Conservation (phyloP, 2,888 invertebrate genomes). For the Alloscopus bannaensis region DNA sequence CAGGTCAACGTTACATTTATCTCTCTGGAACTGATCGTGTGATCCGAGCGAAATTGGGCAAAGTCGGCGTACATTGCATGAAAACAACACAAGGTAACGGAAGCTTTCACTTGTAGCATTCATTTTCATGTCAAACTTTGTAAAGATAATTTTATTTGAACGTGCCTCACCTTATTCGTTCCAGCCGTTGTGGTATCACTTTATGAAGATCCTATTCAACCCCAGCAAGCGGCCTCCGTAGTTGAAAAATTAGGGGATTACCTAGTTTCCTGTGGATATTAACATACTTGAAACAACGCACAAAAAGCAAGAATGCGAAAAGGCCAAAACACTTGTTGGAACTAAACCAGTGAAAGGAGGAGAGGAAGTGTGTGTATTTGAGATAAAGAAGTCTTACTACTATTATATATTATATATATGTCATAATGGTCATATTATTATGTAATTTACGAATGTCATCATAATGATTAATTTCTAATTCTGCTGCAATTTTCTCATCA, state of each 20-base stretch:
- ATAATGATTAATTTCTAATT: constrained; percentile 64
- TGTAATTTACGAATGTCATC: constrained; percentile 62
- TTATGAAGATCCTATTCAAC: constrained; percentile 97
- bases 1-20: constrained; percentile 95
- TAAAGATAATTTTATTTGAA: too few relatives aligned
- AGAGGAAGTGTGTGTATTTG: constrained; percentile 51
- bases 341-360: constrained; percentile 59
- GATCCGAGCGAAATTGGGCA: constrained; percentile 94
- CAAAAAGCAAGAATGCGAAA: constrained; percentile 60
- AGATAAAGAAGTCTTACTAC: constrained; percentile 65
- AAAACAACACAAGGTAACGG: constrained; percentile 91
- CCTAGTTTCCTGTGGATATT: constrained; percentile 97
- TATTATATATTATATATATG: constrained; percentile 58
- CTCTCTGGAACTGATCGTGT: constrained; percentile 95
- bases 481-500: constrained; percentile 65
- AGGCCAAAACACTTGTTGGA: constrained; percentile 63
- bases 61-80: constrained; percentile 96
- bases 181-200: constrained; percentile 94
- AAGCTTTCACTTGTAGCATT: too few relatives aligned
- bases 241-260: constrained; percentile 98
- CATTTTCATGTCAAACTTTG: too few relatives aligned
- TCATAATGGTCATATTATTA: constrained; percentile 61
- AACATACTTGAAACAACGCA: constrained; percentile 76
- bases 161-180: too few relatives aligned
- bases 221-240: constrained; percentile 96